Conservation (phyloP, 1,140 invertebrate species). For the Wiebesia pumilae region DNA sequence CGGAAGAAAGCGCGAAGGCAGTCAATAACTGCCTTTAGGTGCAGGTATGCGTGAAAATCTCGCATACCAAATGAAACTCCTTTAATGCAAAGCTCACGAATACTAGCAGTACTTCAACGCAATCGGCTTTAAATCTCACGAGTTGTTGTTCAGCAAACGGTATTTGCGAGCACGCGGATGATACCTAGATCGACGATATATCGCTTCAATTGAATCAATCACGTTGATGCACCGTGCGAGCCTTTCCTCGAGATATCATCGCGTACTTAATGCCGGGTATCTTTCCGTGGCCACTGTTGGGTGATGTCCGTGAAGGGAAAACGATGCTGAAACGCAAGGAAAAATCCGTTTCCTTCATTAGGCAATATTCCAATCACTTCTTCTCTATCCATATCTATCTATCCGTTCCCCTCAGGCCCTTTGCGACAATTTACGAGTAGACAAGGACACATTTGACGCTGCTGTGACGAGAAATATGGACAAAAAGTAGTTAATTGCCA, state of each 20-base stretch:
- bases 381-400: too few relatives aligned
- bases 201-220: background rate
- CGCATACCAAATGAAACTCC: too few relatives aligned
- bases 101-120: too few relatives aligned
- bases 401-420: background rate
- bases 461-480: background rate
- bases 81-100: too few relatives aligned
- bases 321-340: background rate
- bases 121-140: too few relatives aligned
- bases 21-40: too few relatives aligned
- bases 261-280: background rate
- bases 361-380: too few relatives aligned
- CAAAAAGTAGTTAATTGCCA: constrained; percentile 33
- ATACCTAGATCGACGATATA: background rate
- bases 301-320: background rate
- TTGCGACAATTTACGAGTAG: background rate
- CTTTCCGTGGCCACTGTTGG: background rate
- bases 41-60: too few relatives aligned
- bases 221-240: background rate
- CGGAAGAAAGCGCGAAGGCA: too few relatives aligned
- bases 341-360: background rate
- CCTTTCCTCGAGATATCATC: background rate
- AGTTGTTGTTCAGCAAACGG: background rate
- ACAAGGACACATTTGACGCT: background rate
- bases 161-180: too few relatives aligned